These are phyloP conservation scores for Papilio dardanus DNA, from an alignment of 1,140 invertebrate species.

Conservation along the genomic window DNA sequence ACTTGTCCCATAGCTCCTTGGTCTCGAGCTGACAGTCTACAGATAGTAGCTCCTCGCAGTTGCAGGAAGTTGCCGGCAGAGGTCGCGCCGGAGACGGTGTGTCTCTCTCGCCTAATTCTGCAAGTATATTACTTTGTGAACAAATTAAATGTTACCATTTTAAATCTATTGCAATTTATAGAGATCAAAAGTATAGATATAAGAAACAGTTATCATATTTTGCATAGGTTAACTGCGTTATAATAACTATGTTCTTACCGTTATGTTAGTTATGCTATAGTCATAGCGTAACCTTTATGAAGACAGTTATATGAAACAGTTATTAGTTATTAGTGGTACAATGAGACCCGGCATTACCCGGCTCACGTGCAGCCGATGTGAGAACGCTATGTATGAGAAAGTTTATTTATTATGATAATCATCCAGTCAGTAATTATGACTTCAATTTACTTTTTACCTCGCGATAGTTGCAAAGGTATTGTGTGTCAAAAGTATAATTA, in stretches of 20 bases:
- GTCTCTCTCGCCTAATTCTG: conserved; percentile 78
- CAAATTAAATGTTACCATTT: neutral
- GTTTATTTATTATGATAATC: conserved; percentile 63
- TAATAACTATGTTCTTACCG: neutral
- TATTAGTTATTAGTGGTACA: conserved; percentile 41
- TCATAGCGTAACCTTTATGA: neutral
- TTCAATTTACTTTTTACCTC: conserved; percentile 75
- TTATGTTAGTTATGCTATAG: neutral
- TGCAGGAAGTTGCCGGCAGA: conserved; percentile 83
- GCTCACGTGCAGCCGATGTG: conserved; percentile 46
- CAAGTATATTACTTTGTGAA: conserved; percentile 5
- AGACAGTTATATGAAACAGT: conserved; percentile 31
- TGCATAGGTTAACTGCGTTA: neutral
- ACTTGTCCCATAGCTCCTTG: conserved; percentile 96
- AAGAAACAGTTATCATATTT: neutral
- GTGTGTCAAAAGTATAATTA: conserved; percentile 66
- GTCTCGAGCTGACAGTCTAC: conserved; percentile 96
- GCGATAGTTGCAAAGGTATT: conserved; percentile 54
- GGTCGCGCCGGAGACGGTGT: conserved; percentile 77
- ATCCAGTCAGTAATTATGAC: conserved; percentile 57
- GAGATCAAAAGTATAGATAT: no score
- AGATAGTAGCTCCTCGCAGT: conserved; percentile 91
- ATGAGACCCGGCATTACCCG: conserved; percentile 46
- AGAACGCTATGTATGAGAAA: conserved; percentile 63
- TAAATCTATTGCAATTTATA: no score